A percentile compares a stretch with the other conserved stretches of the same genome.
phyloP scores from a whole-genome alignment of 2,797 vertebrate genomes.

The Phataginus tricuspis region DNA sequence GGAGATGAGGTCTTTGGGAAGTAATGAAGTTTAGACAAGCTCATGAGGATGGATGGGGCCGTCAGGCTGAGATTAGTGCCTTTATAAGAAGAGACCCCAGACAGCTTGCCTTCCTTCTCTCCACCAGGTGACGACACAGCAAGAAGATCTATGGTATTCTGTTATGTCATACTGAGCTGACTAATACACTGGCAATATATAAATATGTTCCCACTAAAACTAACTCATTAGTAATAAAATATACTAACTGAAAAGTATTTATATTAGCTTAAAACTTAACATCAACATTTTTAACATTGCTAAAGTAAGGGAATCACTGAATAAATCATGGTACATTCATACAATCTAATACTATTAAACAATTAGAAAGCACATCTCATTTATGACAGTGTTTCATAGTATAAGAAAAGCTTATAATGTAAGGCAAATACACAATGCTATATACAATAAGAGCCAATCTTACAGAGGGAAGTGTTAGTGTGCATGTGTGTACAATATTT shows the following conservation, averaged over 20 bases:
- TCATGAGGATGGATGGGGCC: neutral
- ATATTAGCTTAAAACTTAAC: neutral
- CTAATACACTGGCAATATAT: neutral
- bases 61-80: neutral
- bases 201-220: conserved; percentile 19
- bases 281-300: neutral
- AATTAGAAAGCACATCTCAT: neutral
- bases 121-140: neutral
- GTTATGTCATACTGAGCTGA: neutral
- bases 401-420: neutral
- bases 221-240: conserved; percentile 37
- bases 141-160: neutral
- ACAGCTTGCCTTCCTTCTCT: neutral
- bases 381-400: neutral
- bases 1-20: neutral
- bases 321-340: neutral
- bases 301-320: neutral
- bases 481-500: neutral
- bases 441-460: neutral
- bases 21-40: neutral
- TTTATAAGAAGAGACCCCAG: neutral
- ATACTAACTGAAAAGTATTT: neutral
- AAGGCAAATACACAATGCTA: neutral
- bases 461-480: neutral
- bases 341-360: neutral